Evolutionary conservation across 1,140 invertebrate genomes (phyloP), one percentile per base, ranked within the genome.

Genomic region (Neodiprion lecontei): DNA sequence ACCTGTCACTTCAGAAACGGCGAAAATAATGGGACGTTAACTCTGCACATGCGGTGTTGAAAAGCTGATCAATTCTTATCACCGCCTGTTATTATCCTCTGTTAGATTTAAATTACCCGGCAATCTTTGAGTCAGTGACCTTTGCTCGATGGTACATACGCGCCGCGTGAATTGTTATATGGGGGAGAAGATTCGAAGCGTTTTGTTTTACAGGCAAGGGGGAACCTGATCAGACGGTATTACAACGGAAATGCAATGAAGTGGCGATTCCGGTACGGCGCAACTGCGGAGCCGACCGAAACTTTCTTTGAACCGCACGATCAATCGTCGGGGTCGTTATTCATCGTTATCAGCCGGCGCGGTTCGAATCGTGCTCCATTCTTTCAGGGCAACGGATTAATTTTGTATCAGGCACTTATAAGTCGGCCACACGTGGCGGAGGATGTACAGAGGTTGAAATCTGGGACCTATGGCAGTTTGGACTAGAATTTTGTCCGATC

Each of bases 101-200:
- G 11, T 61, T 17, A 14, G 11, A 61, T 61, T 61, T 61, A 40
- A 40, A 40, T 5, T 40, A 12, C 4, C 53, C 53, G 28, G n/a
- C 53, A 61, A 61, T 61, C 53, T 61, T 17, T 61, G 11, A 61
- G 53, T 61, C 53, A 61, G 53, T 61, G 53, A 61, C 53, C 53
- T 61, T 61, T 61, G 53, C 11, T 61, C n/a, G 11, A 17, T 9
- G 53, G 11, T 9, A 17, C 11, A 17, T 17, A 14, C n/a, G 53
- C n/a, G 9, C 11, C 5, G 53, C 7, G 53, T 61, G 5, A 61
- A 4, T 21, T 21, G 17, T 21, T 14, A 61, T 17, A 61, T 14
- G n/a, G 53, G 53, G 53, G 53, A 61, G 53, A 61, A 61, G 53
- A 61, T 61, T 61, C 11, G n/a, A 61, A 61, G n/a, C 53, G 53